Evolutionary conservation across 2,113 vertebrate genomes (phyloP), one percentile per base, ranked within the genome.

Genomic region (Corvus hawaiiensis): DNA sequence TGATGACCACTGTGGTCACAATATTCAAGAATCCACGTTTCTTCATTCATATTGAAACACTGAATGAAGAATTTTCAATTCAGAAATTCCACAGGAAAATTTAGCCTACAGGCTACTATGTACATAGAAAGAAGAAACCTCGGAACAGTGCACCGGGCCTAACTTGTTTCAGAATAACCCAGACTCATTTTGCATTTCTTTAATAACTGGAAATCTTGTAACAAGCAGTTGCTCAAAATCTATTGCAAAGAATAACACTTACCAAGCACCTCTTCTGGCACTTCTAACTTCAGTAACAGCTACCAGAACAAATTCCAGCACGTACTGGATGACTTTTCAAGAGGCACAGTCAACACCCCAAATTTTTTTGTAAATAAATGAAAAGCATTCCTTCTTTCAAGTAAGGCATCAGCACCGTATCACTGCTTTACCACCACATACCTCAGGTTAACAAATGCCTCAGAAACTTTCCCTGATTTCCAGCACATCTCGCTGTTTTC

Each of bases 301-400:
- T 28, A 68, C 76, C 76, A 80, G 68, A 33, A 41, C 23, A 46
- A 74, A 94, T 84, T 84, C 90, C 81, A 86, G 20, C 56, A 86
- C 61, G 89, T 61, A 59, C 75, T 56, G 44, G 44, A 78, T 52
- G 61, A 77, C 73, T 95, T 75, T 32, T 88, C 84, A 95, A 94
- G 72, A 92, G 80, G 64, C 52, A 71, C 68, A 49, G 75, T 84
- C 85, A 90, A 94, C 56, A 94, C 4, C 85, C 72, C 44, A 18
- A 20, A 7, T 51, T 90, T 76, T 76, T 77, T 49, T 48, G 19
- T 14, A 61, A 66, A 55, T 35, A 69, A 90, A 91, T 52, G 33
- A 51, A 90, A 80, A 90, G 64, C 48, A 80, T 84, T 94, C 78
- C 39, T 96, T 75, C 71, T 88, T 85, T 56, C 85, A 90, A 78